These are phyloP conservation scores for Drosophila saltans DNA, from an alignment of 1,140 invertebrate species.

Conservation along the genomic window DNA sequence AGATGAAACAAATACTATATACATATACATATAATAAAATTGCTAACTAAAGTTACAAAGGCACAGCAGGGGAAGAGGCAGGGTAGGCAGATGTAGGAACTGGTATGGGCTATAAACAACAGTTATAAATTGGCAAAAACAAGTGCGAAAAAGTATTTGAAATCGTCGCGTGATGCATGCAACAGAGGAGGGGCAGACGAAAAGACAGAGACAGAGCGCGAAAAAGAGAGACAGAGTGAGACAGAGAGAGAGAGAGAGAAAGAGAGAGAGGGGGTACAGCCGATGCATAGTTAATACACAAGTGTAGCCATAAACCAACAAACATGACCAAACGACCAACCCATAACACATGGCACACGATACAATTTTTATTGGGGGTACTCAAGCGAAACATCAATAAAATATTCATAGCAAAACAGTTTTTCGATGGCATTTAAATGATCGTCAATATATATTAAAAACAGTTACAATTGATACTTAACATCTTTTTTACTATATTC, in stretches of 20 bases:
- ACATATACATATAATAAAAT: conserved; percentile 39
- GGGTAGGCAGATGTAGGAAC: conserved; percentile 18
- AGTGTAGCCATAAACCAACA: conserved; percentile 62
- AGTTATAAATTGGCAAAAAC: conserved; percentile 54
- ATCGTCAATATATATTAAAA: too few relatives aligned
- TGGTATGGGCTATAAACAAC: conserved; percentile 47
- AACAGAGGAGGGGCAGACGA: conserved; percentile 15
- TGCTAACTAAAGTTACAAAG: conserved; percentile 65
- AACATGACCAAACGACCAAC: conserved; percentile 39
- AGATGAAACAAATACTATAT: conserved; percentile 11
- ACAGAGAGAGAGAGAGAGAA: too few relatives aligned
- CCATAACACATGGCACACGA: conserved; percentile 8
- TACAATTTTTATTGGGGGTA: conserved; percentile 11
- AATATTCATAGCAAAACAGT: too few relatives aligned
- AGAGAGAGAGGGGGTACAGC: too few relatives aligned
- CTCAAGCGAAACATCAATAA: conserved; percentile 3
- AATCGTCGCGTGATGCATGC: conserved; percentile 44
- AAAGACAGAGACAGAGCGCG: too few relatives aligned
- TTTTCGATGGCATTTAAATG: too few relatives aligned
- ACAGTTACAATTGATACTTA: too few relatives aligned
- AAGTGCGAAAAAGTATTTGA: conserved; percentile 56
- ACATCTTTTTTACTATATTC: too few relatives aligned
- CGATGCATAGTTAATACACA: conserved; percentile 30
- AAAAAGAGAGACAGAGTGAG: too few relatives aligned
- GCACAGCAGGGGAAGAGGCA: conserved; percentile 15